Base-by-base conservation (phyloP, 2,797 vertebrate genomes). In the Decapterus maruadsi region DNA sequence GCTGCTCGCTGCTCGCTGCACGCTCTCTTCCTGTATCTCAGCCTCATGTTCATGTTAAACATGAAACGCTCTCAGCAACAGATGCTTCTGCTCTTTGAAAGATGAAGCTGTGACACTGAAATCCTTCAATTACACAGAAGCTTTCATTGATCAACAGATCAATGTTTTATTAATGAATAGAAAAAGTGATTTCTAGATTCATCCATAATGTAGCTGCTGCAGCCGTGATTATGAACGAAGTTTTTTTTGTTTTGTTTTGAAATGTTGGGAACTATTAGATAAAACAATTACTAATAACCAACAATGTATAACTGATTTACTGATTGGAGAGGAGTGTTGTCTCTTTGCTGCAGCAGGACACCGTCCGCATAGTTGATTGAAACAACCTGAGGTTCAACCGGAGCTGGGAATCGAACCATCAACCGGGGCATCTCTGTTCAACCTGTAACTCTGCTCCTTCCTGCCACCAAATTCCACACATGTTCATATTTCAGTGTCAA, bases 11-110 rank as follows among this genome's bases (percentile, higher is more conserved):
- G 20, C 45, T 46, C 19, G n/a, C 60, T 45, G n/a, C n/a, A n/a
- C 61, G 0, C 56, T 11, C 14, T 36, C 55, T 53, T 42, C 11
- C 14, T 40, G 11, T 20, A 17, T 20, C 43, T 50, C 9, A 50
- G 9, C 56, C 75, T 64, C 65, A 2, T 10, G 62, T 46, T 68
- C 9, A 51, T 36, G 56, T n/a, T 20, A 31, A 51, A 51, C 29
- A 56, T n/a, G 16, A 31, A 51, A 34, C 19, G 45, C 4, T 48
- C 0, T 31, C 4, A 31, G 50, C 36, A 31, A 34, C 45, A 38
- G 54, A 66, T 14, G 50, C n/a, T 4, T 16, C 48, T 8, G 40
- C 60, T 38, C 55, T 57, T 12, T 22, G 9, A n/a, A 48, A 26
- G 14, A 29, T 26, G 2, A 60, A 8, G 40, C 17, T 8, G 6